These are phyloP conservation scores for Athetis lepigone DNA, from an alignment of 2,888 invertebrate genomes.

Conservation along the genomic window DNA sequence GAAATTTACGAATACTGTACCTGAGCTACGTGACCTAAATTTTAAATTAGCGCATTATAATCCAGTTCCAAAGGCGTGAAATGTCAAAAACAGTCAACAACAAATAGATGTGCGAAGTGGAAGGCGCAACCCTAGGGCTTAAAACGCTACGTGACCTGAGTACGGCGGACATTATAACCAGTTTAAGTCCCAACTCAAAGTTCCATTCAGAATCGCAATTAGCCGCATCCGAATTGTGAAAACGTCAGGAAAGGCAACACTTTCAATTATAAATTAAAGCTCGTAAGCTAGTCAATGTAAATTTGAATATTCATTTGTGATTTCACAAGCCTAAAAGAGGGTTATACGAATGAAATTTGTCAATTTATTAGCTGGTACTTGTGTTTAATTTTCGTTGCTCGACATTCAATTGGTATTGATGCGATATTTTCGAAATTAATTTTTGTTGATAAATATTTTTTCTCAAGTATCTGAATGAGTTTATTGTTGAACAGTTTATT, in stretches of 20 bases:
- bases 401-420: conserved; percentile 43
- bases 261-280: conserved; percentile 70
- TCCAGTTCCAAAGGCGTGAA: conserved; percentile 75
- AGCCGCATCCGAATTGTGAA: conserved; percentile 72
- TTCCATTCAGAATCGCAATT: conserved; percentile 84
- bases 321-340: conserved; percentile 62
- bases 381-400: conserved; percentile 43
- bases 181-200: conserved; percentile 80
- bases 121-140: conserved; percentile 76
- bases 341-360: conserved; percentile 60
- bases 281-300: conserved; percentile 67
- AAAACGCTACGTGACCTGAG: conserved; percentile 80
- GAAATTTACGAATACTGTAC: conserved; percentile 42
- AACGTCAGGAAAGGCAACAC: conserved; percentile 74
- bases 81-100: conserved; percentile 77
- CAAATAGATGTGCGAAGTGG: conserved; percentile 79
- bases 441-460: conserved; percentile 35
- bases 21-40: conserved; percentile 51
- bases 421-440: conserved; percentile 33
- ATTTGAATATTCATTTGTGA: conserved; percentile 70
- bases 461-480: conserved; percentile 3
- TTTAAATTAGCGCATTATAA: conserved; percentile 57
- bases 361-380: conserved; percentile 58
- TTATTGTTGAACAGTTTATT: conserved; percentile 20
- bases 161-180: conserved; percentile 79